Base-by-base conservation (phyloP, 2,888 invertebrate genomes). In the Dioctria rufipes region DNA sequence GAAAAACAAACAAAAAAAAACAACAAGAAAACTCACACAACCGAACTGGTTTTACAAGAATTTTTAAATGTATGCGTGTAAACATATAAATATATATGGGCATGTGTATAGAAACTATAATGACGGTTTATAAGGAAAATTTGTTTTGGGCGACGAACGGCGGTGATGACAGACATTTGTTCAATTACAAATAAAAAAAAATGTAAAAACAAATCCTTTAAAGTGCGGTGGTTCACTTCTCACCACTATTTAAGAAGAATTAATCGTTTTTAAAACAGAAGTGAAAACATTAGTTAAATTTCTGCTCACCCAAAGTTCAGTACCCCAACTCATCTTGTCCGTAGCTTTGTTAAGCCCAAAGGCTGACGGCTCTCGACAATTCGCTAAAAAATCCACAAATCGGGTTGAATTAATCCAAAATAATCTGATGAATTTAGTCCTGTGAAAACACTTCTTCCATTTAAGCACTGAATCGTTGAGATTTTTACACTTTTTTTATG, bases 241-340 rank as follows among this genome's bases (percentile, higher is more conserved):
- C 25, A 13, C 25, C 25, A n/a, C 11, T 69, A 25, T 25, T 11
- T 37, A 39, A 5, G 49, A 39, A 5, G 49, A 9, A n/a, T 11
- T 69, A 42, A 49, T 49, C 9, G 46, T 49, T 40, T 5, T 11
- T 11, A 61, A 61, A 37, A 40, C 66, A 66, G 39, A 66, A 40
- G 11, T 40, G 37, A 25, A 6, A 9, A 9, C 25, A 25, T n/a
- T 25, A 8, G 49, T 25, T 25, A 75, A 37, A 11, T 40, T 37
- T 60, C 40, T 11, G 81, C 82, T 82, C 77, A 82, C 82, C 82
- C 82, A 82, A 71, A 82, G 81, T 63, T 82, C 82, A 60, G 82
- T 82, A 78, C 82, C 82, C 82, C 82, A 82, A 82, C 75, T 82
- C 82, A 82, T 82, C 61, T 82, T 82, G 61, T n/a, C 43, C 49